Percentiles rank a stretch among this genome's conserved stretches.
phyloP scores from a whole-genome alignment of 1,140 invertebrate species.

The Scaptomyza graminum region DNA sequence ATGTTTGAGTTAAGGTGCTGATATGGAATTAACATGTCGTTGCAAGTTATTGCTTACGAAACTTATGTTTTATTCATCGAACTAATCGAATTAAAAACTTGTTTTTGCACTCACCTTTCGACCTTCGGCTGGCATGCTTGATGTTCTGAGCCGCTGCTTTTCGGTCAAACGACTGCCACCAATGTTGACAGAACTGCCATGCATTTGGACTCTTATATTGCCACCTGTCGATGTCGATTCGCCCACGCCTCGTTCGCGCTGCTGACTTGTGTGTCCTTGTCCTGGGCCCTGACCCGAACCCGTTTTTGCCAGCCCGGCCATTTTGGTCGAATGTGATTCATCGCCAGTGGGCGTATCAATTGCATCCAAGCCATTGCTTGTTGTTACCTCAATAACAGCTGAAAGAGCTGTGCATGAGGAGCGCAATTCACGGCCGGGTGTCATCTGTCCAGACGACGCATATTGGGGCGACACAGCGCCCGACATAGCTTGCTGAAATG shows the following conservation, averaged over 20 bases:
- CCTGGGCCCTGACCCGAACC: not conserved
- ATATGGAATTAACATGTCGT: too few species aligned
- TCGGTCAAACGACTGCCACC: slow-evolving; percentile 45
- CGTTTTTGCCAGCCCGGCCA: not conserved
- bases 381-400: slow-evolving; percentile 60
- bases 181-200: slow-evolving; percentile 51
- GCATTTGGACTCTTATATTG: slow-evolving; percentile 15
- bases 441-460: slow-evolving; percentile 21
- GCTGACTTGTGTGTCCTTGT: slow-evolving; percentile 17
- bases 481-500: slow-evolving; percentile 80
- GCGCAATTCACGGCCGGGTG: not conserved
- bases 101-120: slow-evolving; percentile 65
- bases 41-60: too few species aligned
- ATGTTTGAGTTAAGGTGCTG: too few species aligned
- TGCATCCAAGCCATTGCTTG: slow-evolving; percentile 58
- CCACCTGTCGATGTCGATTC: slow-evolving; percentile 38
- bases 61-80: too few species aligned
- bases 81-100: too few species aligned
- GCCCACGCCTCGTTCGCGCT: slow-evolving; percentile 64
- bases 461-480: slow-evolving; percentile 81
- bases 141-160: slow-evolving; percentile 77
- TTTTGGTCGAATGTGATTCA: not conserved
- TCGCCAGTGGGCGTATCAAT: slow-evolving; percentile 51
- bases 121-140: slow-evolving; percentile 82
- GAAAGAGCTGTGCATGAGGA: slow-evolving; percentile 53